phyloP scores from a whole-genome alignment of 2,113 vertebrate species.

The Dipodomys ordii region DNA sequence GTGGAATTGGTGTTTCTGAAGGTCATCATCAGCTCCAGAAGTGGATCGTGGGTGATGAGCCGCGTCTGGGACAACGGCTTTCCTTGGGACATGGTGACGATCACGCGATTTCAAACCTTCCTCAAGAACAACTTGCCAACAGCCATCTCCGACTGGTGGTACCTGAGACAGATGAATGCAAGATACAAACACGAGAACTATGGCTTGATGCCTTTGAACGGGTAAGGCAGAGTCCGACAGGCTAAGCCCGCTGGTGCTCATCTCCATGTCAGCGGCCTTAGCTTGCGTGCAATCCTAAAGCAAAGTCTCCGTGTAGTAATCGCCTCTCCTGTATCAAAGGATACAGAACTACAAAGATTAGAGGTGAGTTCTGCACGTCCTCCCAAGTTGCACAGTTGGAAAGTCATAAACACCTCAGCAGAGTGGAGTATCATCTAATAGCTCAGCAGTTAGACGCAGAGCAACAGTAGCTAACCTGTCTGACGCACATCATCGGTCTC shows the following conservation, averaged over 20 bases:
- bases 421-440: too few species aligned
- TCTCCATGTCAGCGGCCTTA: neutral
- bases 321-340: slow-evolving; percentile 3
- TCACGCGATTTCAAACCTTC: slow-evolving; percentile 83
- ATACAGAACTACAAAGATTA: slow-evolving; percentile 16
- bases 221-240: slow-evolving; percentile 77
- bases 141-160: slow-evolving; percentile 86
- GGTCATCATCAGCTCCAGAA: slow-evolving; percentile 92
- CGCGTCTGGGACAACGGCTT: slow-evolving; percentile 87
- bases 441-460: neutral
- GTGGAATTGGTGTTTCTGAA: slow-evolving; percentile 70
- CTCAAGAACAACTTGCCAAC: slow-evolving; percentile 84
- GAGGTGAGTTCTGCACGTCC: neutral
- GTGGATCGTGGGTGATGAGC: slow-evolving; percentile 91
- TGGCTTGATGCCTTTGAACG: slow-evolving; percentile 88
- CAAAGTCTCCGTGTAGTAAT: neutral
- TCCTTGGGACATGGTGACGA: slow-evolving; percentile 88
- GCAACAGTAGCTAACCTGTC: neutral
- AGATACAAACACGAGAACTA: slow-evolving; percentile 90
- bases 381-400: neutral
- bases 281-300: neutral
- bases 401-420: neutral
- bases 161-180: slow-evolving; percentile 86
- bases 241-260: neutral
- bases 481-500: neutral